phyloP scores from a whole-genome alignment of 2,113 vertebrate species.

The Rhodinocichla rosea region DNA sequence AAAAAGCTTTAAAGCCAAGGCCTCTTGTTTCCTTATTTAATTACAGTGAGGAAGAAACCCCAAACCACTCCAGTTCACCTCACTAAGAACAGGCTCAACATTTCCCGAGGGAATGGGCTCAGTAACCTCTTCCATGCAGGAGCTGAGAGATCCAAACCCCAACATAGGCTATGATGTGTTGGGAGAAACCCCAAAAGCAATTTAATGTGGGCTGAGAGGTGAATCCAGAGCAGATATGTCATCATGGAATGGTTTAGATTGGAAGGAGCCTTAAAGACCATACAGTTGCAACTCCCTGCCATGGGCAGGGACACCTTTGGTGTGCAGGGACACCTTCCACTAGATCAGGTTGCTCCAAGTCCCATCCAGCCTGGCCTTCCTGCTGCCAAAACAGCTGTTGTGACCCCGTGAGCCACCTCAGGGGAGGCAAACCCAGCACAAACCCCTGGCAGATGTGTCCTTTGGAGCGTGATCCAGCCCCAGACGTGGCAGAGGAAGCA shows the following conservation, averaged over 20 bases:
- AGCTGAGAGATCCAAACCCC: not conserved
- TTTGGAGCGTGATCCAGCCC: not conserved
- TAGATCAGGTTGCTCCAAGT: not conserved
- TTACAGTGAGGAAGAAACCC: not conserved
- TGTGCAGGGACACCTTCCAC: not conserved
- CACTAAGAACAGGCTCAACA: not conserved
- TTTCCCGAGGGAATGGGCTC: not conserved
- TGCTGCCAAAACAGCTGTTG: not conserved
- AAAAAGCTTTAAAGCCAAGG: not conserved
- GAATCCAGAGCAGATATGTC: not conserved
- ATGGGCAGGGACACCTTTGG: not conserved
- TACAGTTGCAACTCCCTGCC: not conserved
- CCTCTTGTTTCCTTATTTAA: conserved; percentile 11
- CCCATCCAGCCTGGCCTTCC: not conserved
- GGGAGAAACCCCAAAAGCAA: not conserved
- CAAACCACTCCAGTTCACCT: not conserved
- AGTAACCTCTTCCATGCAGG: not conserved
- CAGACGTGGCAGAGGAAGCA: not conserved
- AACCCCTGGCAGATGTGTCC: fast-evolving
- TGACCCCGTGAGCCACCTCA: fast-evolving
- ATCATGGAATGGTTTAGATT: not conserved
- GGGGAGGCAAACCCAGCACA: not conserved
- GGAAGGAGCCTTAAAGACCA: not conserved
- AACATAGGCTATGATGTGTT: fast-evolving
- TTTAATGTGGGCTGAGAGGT: not conserved